phyloP scores from a whole-genome alignment of 2,888 invertebrate species.

The Nasonovia ribisnigri region DNA sequence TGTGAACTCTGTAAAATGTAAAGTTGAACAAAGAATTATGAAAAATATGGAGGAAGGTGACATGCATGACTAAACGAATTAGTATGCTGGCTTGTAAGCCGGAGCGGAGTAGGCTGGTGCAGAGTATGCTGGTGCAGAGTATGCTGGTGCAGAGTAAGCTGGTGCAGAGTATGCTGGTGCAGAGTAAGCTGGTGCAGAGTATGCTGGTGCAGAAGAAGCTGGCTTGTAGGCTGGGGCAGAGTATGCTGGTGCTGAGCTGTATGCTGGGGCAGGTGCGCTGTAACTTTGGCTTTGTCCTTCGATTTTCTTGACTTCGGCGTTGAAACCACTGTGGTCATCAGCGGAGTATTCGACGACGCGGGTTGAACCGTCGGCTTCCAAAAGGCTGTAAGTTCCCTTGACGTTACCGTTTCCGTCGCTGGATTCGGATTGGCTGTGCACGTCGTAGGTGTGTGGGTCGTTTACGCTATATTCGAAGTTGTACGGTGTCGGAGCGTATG shows the following conservation, averaged over 20 bases:
- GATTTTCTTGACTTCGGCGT: slow-evolving; percentile 74
- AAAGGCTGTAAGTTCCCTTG: slow-evolving; percentile 29
- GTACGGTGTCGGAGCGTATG: slow-evolving; percentile 34
- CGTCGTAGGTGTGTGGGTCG: slow-evolving; percentile 73
- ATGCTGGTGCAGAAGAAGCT: neutral
- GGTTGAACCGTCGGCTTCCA: slow-evolving; percentile 76
- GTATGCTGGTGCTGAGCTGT: no score
- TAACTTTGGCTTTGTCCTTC: slow-evolving; percentile 32
- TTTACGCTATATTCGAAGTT: slow-evolving; percentile 51
- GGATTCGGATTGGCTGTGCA: slow-evolving; percentile 74
- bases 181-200: neutral
- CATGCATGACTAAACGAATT: neutral
- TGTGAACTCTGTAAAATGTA: neutral
- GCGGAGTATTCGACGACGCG: slow-evolving; percentile 81
- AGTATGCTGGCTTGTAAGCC: slow-evolving; percentile 45
- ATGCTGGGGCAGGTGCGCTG: neutral
- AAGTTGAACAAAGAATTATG: neutral
- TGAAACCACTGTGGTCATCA: slow-evolving; percentile 80
- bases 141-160: slow-evolving; percentile 24
- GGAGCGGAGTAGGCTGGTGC: neutral
- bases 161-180: slow-evolving; percentile 2
- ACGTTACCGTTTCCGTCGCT: slow-evolving; percentile 73
- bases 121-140: slow-evolving; percentile 25
- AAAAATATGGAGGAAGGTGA: neutral
- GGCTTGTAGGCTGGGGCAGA: neutral